Percentiles rank a stretch among this genome's conserved stretches.
These are phyloP conservation scores for Halcyon chelicuti DNA, from an alignment of 2,797 vertebrate species.

Conservation along the genomic window DNA sequence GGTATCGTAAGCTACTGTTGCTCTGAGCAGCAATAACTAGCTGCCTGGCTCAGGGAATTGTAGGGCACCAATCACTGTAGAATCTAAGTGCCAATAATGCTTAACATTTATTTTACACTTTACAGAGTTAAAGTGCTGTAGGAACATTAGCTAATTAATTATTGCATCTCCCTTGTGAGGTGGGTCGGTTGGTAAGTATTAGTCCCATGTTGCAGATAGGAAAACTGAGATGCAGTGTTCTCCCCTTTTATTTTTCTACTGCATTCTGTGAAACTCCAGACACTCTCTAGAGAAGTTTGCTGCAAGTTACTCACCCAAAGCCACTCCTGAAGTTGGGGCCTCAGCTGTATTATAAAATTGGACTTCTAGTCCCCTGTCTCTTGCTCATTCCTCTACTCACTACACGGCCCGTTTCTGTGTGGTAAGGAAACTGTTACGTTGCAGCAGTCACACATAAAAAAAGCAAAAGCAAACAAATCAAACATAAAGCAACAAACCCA, in stretches of 20 bases:
- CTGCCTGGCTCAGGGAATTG: conserved; percentile 67
- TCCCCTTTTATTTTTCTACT: conserved; percentile 38
- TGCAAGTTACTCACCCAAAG: neutral
- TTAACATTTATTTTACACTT: conserved; percentile 75
- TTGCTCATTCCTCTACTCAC: neutral
- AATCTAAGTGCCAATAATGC: conserved; percentile 74
- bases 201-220: conserved; percentile 62
- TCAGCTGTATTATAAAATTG: neutral
- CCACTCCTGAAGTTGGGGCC: neutral
- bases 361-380: neutral
- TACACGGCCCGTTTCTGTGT: neutral
- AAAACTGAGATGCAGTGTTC: conserved; percentile 63
- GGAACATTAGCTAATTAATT: conserved; percentile 74
- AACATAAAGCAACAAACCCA: neutral
- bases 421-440: fast-evolving
- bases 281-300: neutral
- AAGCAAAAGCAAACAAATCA: neutral
- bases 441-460: neutral
- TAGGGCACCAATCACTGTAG: conserved; percentile 71
- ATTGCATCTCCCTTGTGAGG: conserved; percentile 67
- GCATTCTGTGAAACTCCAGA: neutral
- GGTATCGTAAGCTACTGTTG: conserved; percentile 9
- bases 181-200: conserved; percentile 65
- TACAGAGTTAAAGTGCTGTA: conserved; percentile 72
- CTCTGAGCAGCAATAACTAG: conserved; percentile 67